These are phyloP conservation scores for Stratiomys singularior DNA, from an alignment of 2,888 invertebrate species.

Conservation along the genomic window DNA sequence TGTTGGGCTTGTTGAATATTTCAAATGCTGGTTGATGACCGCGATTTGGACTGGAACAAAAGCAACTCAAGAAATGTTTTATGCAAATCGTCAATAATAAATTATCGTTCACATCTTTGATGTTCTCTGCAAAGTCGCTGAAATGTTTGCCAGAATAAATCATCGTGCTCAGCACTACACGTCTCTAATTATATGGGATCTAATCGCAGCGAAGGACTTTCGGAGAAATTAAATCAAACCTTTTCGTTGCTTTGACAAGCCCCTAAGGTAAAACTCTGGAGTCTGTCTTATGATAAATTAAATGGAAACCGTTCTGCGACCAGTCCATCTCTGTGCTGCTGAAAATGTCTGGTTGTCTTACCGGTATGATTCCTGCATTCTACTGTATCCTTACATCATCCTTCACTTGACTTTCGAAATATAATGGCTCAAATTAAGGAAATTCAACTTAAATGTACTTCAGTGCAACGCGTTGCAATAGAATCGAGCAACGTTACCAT, in stretches of 20 bases:
- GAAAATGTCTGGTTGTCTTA: too few species aligned
- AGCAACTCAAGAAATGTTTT: neutral
- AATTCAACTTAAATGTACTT: neutral
- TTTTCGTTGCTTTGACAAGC: neutral
- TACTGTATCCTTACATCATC: neutral
- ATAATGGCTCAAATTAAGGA: constrained; percentile 9
- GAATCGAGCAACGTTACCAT: neutral
- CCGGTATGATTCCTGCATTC: too few species aligned
- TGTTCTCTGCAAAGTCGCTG: too few species aligned
- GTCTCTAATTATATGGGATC: too few species aligned
- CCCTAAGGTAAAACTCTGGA: neutral
- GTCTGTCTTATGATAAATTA: neutral
- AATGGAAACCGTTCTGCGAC: neutral
- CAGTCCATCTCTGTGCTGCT: neutral
- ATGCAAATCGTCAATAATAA: too few species aligned
- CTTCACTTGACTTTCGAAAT: neutral
- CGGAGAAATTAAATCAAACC: neutral
- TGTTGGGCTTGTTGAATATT: neutral
- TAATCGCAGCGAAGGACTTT: neutral
- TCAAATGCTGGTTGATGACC: neutral
- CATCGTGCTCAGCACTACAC: too few species aligned
- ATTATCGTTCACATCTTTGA: too few species aligned
- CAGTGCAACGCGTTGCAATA: neutral
- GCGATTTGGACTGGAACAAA: neutral
- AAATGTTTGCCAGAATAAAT: too few species aligned